These are phyloP conservation scores for Meleagris gallopavo DNA, from an alignment of 2,113 vertebrate species.

Conservation along the genomic window DNA sequence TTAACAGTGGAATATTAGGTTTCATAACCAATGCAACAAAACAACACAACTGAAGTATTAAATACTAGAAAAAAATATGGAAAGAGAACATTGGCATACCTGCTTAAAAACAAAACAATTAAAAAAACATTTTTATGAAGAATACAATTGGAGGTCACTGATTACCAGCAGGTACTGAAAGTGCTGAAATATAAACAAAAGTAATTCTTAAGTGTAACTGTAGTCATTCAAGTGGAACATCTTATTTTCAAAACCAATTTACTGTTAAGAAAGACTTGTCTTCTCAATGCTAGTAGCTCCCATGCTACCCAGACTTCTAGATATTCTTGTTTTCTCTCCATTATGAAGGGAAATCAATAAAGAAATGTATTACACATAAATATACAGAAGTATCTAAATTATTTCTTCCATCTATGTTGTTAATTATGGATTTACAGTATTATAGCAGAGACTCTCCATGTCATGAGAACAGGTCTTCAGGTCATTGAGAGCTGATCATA, in stretches of 20 bases:
- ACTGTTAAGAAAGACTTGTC: neutral
- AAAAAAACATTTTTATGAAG: neutral
- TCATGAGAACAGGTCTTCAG: neutral
- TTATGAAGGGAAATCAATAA: neutral
- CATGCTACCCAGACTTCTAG: neutral
- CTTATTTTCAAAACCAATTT: neutral
- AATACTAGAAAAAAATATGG: neutral
- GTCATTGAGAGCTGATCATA: neutral
- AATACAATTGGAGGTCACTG: neutral
- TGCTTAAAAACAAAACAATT: neutral
- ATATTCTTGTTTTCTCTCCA: neutral
- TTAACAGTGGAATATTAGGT: conserved; percentile 35
- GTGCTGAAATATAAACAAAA: conserved; percentile 11
- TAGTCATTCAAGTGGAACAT: neutral
- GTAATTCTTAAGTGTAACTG: neutral
- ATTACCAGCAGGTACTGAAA: neutral
- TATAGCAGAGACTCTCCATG: neutral
- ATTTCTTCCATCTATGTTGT: neutral
- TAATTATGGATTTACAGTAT: neutral
- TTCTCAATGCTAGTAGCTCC: neutral
- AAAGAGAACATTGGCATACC: neutral
- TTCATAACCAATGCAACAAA: conserved; percentile 10
- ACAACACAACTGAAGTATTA: conserved; percentile 4
- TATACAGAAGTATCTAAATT: too few relatives aligned
- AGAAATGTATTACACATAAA: neutral